Percentiles rank a stretch among this genome's conserved stretches.
Conservation (phyloP, 2,113 vertebrate species). For the Hymenochirus boettgeri region DNA sequence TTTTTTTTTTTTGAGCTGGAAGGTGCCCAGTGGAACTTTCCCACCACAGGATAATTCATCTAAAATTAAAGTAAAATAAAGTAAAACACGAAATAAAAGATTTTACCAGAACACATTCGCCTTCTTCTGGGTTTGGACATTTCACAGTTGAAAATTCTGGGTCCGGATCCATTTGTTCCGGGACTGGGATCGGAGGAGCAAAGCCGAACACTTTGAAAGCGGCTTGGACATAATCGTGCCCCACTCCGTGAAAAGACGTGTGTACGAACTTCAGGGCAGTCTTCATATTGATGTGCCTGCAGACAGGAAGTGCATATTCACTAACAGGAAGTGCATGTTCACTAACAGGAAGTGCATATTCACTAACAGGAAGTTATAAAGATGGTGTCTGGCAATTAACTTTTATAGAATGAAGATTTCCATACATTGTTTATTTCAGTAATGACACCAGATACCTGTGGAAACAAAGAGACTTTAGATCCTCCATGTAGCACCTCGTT, state of each 20-base stretch:
- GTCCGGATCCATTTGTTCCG: constrained; percentile 88
- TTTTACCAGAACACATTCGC: constrained; percentile 85
- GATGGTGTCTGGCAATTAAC: no score
- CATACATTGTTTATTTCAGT: no score
- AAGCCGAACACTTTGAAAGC: constrained; percentile 84
- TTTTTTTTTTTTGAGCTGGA: not conserved
- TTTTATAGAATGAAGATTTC: no score
- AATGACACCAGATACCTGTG: constrained; percentile 79
- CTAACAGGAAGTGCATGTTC: no score
- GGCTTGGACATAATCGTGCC: constrained; percentile 79
- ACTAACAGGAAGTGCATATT: no score
- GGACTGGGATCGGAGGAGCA: constrained; percentile 82
- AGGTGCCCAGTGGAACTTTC: not conserved
- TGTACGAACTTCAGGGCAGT: constrained; percentile 81
- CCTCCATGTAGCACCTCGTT: constrained; percentile 78
- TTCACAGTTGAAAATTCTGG: constrained; percentile 86
- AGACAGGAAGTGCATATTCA: constrained; percentile 17
- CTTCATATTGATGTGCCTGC: constrained; percentile 72
- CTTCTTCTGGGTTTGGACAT: constrained; percentile 94
- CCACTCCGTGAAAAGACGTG: constrained; percentile 91
- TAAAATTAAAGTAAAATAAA: no score
- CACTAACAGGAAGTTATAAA: no score
- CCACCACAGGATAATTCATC: no score
- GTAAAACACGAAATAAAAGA: not conserved
- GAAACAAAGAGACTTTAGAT: constrained; percentile 78